Evolutionary conservation across 2,113 vertebrate genomes (phyloP).

Genomic region (Onychorhynchus coronatus): DNA sequence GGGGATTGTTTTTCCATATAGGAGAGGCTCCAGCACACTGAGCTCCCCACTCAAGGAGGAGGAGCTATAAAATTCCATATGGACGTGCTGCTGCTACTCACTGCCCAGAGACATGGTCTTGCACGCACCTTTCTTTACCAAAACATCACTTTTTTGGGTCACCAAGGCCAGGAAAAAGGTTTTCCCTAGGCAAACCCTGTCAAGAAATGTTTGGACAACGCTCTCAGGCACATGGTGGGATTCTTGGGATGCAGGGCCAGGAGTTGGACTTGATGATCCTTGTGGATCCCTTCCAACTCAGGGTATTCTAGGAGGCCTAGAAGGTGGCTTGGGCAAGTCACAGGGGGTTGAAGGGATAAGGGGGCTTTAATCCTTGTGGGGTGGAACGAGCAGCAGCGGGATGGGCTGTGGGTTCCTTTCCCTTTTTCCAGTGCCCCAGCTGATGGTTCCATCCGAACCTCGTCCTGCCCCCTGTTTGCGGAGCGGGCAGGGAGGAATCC

Average conservation of each 20-base stretch:
- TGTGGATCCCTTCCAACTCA: not conserved
- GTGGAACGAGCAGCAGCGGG: fast-evolving
- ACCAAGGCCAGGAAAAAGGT: not conserved
- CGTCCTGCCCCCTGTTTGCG: not conserved
- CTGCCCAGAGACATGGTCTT: fast-evolving
- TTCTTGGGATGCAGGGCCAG: not conserved
- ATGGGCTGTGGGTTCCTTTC: not conserved
- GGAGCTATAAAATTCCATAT: fast-evolving
- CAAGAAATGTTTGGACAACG: fast-evolving
- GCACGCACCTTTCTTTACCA: too few relatives aligned
- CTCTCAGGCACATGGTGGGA: not conserved
- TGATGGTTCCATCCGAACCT: not conserved
- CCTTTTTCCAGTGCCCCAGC: fast-evolving
- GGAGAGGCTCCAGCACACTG: fast-evolving
- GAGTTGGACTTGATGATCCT: too few relatives aligned
- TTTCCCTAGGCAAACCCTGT: not conserved
- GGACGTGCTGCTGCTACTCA: not conserved
- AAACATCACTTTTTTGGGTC: not conserved
- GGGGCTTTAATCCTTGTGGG: not conserved
- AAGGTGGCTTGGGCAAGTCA: not conserved
- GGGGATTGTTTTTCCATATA: not conserved
- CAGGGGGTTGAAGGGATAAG: fast-evolving
- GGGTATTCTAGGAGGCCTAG: not conserved
- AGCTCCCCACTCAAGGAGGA: fast-evolving
- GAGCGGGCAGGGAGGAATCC: not conserved